Evolutionary conservation across 2,797 vertebrate species (phyloP).

Genomic region (Pipistrellus kuhlii): DNA sequence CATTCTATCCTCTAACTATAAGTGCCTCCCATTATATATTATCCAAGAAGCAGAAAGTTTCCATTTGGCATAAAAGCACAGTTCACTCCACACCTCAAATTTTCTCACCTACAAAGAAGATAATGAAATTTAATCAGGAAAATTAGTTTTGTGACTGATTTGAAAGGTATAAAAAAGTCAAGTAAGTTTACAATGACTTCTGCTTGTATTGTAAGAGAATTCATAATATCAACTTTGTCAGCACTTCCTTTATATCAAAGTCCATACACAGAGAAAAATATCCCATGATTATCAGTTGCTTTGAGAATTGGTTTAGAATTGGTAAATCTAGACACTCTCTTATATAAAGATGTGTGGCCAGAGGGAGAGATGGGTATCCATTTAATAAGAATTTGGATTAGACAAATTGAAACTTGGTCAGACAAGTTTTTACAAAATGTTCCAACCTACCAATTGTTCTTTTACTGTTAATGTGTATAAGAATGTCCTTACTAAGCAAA

Average conservation of each 20-base stretch:
- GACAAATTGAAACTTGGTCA: not conserved
- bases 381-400: not conserved
- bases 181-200: not conserved
- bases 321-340: not conserved
- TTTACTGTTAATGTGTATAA: not conserved
- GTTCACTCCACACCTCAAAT: slow-evolving; percentile 19
- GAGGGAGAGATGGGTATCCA: not conserved
- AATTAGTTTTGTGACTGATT: not conserved
- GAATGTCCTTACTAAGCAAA: not conserved
- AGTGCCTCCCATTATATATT: not conserved
- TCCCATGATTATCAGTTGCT: not conserved
- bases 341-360: not conserved
- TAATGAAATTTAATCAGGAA: not conserved
- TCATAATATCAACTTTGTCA: not conserved
- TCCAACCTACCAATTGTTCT: not conserved
- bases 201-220: not conserved
- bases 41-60: not conserved
- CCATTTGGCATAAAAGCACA: not conserved
- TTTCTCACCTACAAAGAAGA: not conserved
- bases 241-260: not conserved
- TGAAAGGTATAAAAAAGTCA: not conserved
- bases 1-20: not conserved
- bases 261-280: not conserved
- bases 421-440: not conserved
- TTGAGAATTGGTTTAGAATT: not conserved